phyloP scores from a whole-genome alignment of 2,888 invertebrate genomes.

The Polietes domitor region DNA sequence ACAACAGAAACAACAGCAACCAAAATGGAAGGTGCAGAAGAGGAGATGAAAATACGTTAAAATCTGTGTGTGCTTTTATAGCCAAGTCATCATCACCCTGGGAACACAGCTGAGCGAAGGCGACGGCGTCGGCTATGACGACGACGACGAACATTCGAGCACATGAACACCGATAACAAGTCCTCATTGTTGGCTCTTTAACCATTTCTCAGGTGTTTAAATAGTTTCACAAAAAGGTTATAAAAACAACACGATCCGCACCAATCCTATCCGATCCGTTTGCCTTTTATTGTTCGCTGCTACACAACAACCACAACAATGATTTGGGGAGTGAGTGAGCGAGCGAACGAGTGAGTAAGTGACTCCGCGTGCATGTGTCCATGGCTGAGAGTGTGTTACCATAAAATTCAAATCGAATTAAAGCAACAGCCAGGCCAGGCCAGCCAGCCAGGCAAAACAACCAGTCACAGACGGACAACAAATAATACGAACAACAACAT shows the following conservation, averaged over 20 bases:
- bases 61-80: conserved; percentile 31
- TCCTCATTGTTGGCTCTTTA: conserved; percentile 43
- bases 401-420: conserved; percentile 55
- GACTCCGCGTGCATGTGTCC: background rate
- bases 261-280: background rate
- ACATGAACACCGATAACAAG: conserved; percentile 36
- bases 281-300: background rate
- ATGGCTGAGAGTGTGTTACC: conserved; percentile 4
- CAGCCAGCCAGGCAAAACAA: conserved; percentile 23
- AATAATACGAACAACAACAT: no score
- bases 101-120: conserved; percentile 44
- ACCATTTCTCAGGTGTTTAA: conserved; percentile 51
- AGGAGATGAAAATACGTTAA: conserved; percentile 5
- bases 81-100: conserved; percentile 58
- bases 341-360: background rate
- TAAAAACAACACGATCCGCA: conserved; percentile 30
- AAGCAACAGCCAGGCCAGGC: background rate
- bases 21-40: background rate
- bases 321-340: conserved; percentile 6
- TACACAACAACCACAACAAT: background rate
- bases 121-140: background rate
- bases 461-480: background rate
- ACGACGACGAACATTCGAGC: background rate
- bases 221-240: conserved; percentile 46
- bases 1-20: background rate